Conservation (phyloP, 2,888 invertebrate species). For the Habroteleia sp. region DNA sequence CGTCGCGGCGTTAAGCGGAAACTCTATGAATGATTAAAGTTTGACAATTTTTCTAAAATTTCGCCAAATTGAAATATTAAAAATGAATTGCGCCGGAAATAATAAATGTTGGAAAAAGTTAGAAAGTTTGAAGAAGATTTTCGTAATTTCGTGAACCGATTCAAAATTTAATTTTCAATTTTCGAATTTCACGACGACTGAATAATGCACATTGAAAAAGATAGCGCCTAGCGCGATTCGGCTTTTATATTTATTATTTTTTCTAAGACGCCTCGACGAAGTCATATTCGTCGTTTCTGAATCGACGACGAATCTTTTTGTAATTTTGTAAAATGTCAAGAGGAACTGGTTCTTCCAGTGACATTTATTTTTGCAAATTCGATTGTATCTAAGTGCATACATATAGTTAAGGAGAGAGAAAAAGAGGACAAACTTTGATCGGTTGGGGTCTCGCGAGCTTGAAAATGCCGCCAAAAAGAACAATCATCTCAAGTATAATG, state of each 20-base stretch:
- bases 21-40: constrained; percentile 15
- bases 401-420: no score
- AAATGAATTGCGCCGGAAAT: constrained; percentile 25
- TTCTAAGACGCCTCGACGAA: constrained; percentile 5
- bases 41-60: constrained; percentile 16
- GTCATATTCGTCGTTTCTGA: neutral
- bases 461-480: no score
- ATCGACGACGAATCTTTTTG: neutral
- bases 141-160: constrained; percentile 1
- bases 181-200: constrained; percentile 4
- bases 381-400: constrained; percentile 13
- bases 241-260: neutral
- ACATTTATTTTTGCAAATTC: constrained; percentile 42
- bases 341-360: constrained; percentile 47
- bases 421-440: no score
- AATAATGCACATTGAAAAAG: neutral
- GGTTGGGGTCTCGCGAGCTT: no score
- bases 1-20: constrained; percentile 68
- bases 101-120: constrained; percentile 23
- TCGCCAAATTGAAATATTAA: constrained; percentile 42
- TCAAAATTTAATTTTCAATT: constrained; percentile 39
- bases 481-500: no score
- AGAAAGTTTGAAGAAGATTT: neutral
- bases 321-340: constrained; percentile 12
- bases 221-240: neutral